Percentiles rank a stretch among this genome's conserved stretches.
These are phyloP conservation scores for Carabus problematicus DNA, from an alignment of 2,888 invertebrate species.

Conservation along the genomic window DNA sequence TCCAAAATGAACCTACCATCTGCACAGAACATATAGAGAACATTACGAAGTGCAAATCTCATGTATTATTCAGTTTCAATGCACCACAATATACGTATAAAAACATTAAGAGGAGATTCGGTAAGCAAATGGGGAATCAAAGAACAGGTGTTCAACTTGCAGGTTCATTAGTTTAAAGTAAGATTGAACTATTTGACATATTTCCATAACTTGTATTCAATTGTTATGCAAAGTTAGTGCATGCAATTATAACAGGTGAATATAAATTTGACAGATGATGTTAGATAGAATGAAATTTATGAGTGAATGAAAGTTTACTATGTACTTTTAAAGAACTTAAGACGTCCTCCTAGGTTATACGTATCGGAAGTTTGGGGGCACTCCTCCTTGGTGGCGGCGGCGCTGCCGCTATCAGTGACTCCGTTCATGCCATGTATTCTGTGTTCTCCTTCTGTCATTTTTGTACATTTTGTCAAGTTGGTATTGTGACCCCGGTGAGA, in stretches of 20 bases:
- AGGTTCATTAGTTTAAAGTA: not conserved
- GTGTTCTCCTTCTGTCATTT: slow-evolving; percentile 73
- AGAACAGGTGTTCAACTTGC: slow-evolving; percentile 7
- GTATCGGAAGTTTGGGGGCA: slow-evolving; percentile 53
- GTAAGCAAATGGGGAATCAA: not conserved
- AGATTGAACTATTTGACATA: no score
- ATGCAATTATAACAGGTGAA: slow-evolving; percentile 18
- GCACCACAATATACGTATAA: not conserved
- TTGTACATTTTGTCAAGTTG: slow-evolving; percentile 77
- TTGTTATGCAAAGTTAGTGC: no score
- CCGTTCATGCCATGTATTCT: slow-evolving; percentile 77
- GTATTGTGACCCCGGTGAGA: slow-evolving; percentile 65
- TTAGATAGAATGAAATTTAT: slow-evolving; percentile 10
- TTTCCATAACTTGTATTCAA: no score
- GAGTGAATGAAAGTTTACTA: slow-evolving; percentile 13
- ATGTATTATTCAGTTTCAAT: no score
- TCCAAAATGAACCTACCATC: slow-evolving; percentile 93
- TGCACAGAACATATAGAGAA: slow-evolving; percentile 52
- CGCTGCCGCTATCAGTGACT: slow-evolving; percentile 68
- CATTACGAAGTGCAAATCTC: not conserved
- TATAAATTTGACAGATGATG: slow-evolving; percentile 11
- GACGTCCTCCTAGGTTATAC: slow-evolving; percentile 69
- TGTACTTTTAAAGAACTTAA: slow-evolving; percentile 80
- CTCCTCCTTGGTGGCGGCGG: slow-evolving; percentile 62
- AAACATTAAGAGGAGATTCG: not conserved